phyloP scores from a whole-genome alignment of 2,888 invertebrate species.

The Eupeodes latifasciatus region DNA sequence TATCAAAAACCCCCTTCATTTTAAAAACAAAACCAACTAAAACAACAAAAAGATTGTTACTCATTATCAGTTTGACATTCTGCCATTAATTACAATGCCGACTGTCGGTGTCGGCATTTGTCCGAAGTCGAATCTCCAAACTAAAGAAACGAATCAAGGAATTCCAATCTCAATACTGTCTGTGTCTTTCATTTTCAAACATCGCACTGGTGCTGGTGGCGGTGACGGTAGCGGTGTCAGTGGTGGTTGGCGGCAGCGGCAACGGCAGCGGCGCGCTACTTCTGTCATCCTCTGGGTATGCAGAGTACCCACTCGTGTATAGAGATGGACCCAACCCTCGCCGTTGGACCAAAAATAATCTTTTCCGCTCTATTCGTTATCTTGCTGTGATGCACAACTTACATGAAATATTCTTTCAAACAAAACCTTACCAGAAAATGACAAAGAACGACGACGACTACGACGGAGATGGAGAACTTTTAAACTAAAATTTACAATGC shows the following conservation, averaged over 20 bases:
- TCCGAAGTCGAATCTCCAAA: too few species aligned
- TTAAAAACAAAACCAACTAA: background rate
- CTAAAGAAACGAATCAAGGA: slow-evolving; percentile 13
- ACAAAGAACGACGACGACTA: background rate
- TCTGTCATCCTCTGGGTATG: too few species aligned
- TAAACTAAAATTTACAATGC: slow-evolving; percentile 32
- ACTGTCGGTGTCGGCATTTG: background rate
- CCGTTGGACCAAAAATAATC: background rate
- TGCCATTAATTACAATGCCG: slow-evolving; percentile 61
- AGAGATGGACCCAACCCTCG: slow-evolving; percentile 27
- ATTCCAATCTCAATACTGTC: slow-evolving; percentile 35
- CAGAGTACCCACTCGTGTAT: too few species aligned
- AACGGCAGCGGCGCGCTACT: too few species aligned
- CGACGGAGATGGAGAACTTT: background rate
- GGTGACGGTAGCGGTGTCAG: background rate
- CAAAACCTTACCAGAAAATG: background rate
- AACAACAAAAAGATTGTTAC: slow-evolving; percentile 46
- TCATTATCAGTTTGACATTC: slow-evolving; percentile 68
- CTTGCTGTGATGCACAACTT: slow-evolving; percentile 3
- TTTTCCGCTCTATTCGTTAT: slow-evolving; percentile 14
- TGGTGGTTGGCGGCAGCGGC: background rate
- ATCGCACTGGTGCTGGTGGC: background rate
- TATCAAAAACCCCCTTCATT: background rate
- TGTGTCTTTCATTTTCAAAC: background rate
- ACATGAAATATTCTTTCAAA: slow-evolving; percentile 8